Percentiles rank a stretch among this genome's conserved stretches.
Evolutionary conservation across 2,888 invertebrate species (phyloP).

Genomic region (Cataglyphis albicans): DNA sequence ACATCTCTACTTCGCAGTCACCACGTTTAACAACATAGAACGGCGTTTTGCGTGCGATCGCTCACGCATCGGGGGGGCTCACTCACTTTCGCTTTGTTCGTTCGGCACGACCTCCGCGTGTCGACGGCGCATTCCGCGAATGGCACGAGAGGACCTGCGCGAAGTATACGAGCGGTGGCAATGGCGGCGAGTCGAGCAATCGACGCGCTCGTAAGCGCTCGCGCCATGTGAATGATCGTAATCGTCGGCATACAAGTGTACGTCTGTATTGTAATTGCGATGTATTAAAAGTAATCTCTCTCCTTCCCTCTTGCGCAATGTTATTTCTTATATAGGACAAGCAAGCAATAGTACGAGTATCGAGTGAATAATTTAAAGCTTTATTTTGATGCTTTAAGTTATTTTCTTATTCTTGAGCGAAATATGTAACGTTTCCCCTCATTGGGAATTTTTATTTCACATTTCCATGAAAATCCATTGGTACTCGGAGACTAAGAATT

Average conservation of each 20-base stretch:
- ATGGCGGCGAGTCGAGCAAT: conserved; percentile 49
- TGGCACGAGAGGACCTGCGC: conserved; percentile 55
- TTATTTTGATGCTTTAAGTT: conserved; percentile 8
- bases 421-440: not conserved
- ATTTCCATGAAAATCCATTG: not conserved
- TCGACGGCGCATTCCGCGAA: conserved; percentile 61
- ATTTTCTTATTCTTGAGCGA: not conserved
- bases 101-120: conserved; percentile 55
- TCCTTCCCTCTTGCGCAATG: conserved; percentile 36
- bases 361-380: not conserved
- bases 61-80: conserved; percentile 51
- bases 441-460: not conserved
- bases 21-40: conserved; percentile 25
- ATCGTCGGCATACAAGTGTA: conserved; percentile 37
- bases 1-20: not conserved
- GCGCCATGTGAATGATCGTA: conserved; percentile 49
- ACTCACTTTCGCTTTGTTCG: conserved; percentile 72
- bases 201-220: conserved; percentile 41
- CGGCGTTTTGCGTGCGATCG: conserved; percentile 49
- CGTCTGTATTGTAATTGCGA: conserved; percentile 49
- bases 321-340: conserved; percentile 25
- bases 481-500: not conserved
- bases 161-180: conserved; percentile 9
- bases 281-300: conserved; percentile 44
- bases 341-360: conserved; percentile 36